Conservation (phyloP, 2,888 invertebrate genomes). For the Lamellibrachia satsuma region DNA sequence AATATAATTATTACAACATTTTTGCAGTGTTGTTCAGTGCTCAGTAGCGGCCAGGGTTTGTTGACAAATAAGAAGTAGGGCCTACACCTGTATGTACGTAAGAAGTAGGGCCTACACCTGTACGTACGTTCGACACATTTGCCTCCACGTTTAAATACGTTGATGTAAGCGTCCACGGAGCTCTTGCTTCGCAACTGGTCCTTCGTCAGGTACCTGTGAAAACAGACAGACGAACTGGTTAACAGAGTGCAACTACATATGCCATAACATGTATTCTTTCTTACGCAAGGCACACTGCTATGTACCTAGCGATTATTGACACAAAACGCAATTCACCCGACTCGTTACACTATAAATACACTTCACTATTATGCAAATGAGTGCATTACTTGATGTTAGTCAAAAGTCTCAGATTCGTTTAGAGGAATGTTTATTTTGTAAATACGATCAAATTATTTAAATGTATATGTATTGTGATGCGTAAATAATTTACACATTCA, state of each 20-base stretch:
- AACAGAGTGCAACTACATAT: not conserved
- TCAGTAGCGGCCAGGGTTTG: too few species aligned
- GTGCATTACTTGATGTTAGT: not conserved
- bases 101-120: too few species aligned
- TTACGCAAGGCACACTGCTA: not conserved
- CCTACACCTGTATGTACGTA: too few species aligned
- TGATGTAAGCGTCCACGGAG: conserved; percentile 73
- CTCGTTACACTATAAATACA: not conserved
- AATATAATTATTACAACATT: too few species aligned
- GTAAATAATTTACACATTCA: too few species aligned
- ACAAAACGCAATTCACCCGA: not conserved
- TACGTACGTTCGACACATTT: conserved; percentile 72
- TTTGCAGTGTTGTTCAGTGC: too few species aligned
- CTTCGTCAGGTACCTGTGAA: conserved; percentile 70
- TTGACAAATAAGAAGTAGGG: too few species aligned
- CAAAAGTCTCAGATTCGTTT: not conserved
- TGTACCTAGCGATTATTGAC: not conserved
- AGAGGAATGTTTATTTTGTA: too few species aligned
- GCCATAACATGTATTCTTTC: not conserved
- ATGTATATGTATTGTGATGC: too few species aligned
- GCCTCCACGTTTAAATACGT: conserved; percentile 71
- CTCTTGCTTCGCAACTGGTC: conserved; percentile 72
- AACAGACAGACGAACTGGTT: not conserved
- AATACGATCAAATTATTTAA: too few species aligned
- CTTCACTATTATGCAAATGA: not conserved